These are phyloP conservation scores for Aquatica leii DNA, from an alignment of 2,888 invertebrate genomes.

Conservation along the genomic window DNA sequence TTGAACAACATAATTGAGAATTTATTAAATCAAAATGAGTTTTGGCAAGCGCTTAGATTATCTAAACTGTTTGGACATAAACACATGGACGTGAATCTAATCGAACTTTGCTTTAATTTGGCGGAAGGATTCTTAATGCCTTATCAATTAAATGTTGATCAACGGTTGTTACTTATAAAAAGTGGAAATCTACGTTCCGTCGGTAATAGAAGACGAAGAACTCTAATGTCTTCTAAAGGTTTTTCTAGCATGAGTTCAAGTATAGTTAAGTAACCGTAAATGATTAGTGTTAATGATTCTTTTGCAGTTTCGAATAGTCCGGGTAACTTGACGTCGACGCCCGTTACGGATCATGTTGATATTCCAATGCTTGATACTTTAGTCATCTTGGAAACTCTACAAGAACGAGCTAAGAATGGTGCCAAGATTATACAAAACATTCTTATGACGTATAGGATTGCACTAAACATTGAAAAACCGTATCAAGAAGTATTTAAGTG, in stretches of 20 bases:
- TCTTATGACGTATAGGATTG: constrained; percentile 65
- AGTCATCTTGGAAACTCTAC: constrained; percentile 60
- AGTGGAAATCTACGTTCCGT: constrained; percentile 57
- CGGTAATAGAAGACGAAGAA: constrained; percentile 57
- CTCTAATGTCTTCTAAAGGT: constrained; percentile 52
- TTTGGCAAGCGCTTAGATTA: constrained; percentile 69
- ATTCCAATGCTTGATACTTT: constrained; percentile 53
- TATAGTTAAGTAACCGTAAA: too few species aligned
- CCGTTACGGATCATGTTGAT: constrained; percentile 37
- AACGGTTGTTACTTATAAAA: constrained; percentile 66
- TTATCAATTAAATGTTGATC: constrained; percentile 70
- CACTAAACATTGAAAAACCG: constrained; percentile 65
- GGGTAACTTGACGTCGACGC: constrained; percentile 28
- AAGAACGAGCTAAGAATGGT: constrained; percentile 64
- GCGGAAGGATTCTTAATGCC: constrained; percentile 71
- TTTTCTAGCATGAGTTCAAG: constrained; percentile 51
- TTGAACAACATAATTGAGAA: constrained; percentile 64
- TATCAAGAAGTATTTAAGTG: constrained; percentile 65
- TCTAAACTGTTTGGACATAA: constrained; percentile 64
- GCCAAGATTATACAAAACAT: constrained; percentile 64
- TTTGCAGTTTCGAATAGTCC: constrained; percentile 44
- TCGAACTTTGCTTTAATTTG: constrained; percentile 69
- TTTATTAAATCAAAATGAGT: constrained; percentile 66
- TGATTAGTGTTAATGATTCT: constrained; percentile 39
- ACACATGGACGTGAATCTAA: constrained; percentile 65